Evolutionary conservation across 2,888 invertebrate species (phyloP).

Genomic region (Stramonita haemastoma): DNA sequence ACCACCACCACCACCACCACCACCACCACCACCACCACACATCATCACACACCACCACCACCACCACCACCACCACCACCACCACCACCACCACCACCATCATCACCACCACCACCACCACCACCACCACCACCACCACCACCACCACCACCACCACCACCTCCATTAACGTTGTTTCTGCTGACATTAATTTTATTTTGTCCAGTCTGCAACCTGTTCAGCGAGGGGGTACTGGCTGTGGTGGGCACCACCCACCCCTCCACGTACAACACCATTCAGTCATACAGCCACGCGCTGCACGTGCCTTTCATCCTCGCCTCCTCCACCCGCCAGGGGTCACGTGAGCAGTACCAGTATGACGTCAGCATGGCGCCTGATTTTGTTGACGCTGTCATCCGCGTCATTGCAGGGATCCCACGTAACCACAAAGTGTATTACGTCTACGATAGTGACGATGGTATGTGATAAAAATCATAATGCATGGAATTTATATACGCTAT

Average conservation of each 20-base stretch:
- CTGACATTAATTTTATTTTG: background rate
- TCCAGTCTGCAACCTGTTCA: constrained; percentile 71
- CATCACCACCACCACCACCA: too few species aligned
- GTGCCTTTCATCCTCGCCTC: constrained; percentile 72
- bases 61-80: too few species aligned
- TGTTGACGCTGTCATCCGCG: constrained; percentile 95
- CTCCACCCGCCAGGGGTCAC: constrained; percentile 58
- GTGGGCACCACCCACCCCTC: constrained; percentile 66
- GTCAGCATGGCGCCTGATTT: constrained; percentile 92
- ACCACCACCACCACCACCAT: too few species aligned
- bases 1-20: too few species aligned
- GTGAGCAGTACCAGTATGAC: constrained; percentile 62
- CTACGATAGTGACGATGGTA: constrained; percentile 94
- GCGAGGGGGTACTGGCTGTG: constrained; percentile 65
- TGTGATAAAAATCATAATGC: too few species aligned
- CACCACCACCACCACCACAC: too few species aligned
- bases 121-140: too few species aligned
- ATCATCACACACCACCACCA: too few species aligned
- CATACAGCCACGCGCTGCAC: constrained; percentile 70
- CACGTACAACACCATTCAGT: constrained; percentile 71
- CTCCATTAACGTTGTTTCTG: too few species aligned
- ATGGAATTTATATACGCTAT: too few species aligned
- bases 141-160: too few species aligned
- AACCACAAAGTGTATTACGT: constrained; percentile 89
- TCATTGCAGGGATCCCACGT: constrained; percentile 89